Conservation (phyloP, 30 jellyfish, hydroid and myxozoan genomes). For the Phacellophora camtschatica region DNA sequence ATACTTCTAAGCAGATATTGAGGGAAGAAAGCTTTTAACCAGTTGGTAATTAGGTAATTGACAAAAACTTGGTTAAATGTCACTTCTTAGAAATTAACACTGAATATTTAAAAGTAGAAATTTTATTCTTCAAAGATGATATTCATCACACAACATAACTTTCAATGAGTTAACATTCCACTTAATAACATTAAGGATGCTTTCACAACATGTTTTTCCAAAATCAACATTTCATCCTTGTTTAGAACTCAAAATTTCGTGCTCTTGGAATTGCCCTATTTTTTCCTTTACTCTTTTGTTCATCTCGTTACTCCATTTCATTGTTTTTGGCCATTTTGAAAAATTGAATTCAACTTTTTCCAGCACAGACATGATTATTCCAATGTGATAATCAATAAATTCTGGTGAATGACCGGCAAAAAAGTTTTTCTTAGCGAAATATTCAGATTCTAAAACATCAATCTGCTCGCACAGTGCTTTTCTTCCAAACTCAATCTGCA, state of each 20-base stretch:
- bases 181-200: too few species aligned
- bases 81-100: too few species aligned
- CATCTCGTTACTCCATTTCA: slow-evolving; percentile 22
- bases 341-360: slow-evolving; percentile 57
- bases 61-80: too few species aligned
- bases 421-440: slow-evolving; percentile 14
- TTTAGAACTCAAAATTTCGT: background rate
- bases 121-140: too few species aligned
- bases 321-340: slow-evolving; percentile 53
- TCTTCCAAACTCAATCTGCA: slow-evolving; percentile 33
- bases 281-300: background rate
- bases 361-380: slow-evolving; percentile 22
- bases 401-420: slow-evolving; percentile 5
- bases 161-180: too few species aligned
- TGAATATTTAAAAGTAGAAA: too few species aligned
- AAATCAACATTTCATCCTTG: background rate
- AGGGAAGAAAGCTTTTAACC: too few species aligned
- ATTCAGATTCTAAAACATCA: slow-evolving; percentile 21
- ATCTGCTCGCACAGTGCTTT: slow-evolving; percentile 17
- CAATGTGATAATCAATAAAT: slow-evolving; percentile 45
- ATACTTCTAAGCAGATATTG: too few species aligned
- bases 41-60: too few species aligned
- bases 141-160: too few species aligned
- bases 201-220: background rate
- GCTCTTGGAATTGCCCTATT: slow-evolving; percentile 32